phyloP scores from a whole-genome alignment of 2,113 vertebrate genomes.

The Microcebus murinus region DNA sequence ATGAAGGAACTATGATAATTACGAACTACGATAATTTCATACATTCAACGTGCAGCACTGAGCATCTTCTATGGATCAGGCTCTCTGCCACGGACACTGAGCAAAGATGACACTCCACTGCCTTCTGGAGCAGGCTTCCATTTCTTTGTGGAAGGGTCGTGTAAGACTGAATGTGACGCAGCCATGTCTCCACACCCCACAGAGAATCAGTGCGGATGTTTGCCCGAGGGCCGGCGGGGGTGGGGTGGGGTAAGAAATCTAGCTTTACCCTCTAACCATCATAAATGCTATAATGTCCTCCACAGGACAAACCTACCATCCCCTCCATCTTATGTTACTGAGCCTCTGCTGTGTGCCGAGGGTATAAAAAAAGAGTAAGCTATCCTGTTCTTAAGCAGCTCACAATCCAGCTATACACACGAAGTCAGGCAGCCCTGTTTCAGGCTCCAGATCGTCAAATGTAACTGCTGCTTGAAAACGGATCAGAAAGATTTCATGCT shows the following conservation, averaged over 20 bases:
- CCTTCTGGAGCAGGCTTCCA: not conserved
- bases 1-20: not conserved
- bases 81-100: not conserved
- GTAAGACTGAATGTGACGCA: not conserved
- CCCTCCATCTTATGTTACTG: not conserved
- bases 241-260: not conserved
- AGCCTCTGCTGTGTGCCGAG: not conserved
- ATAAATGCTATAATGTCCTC: not conserved
- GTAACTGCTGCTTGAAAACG: slow-evolving; percentile 5
- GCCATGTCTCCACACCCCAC: not conserved
- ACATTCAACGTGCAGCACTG: not conserved
- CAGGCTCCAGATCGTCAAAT: slow-evolving; percentile 8
- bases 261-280: not conserved
- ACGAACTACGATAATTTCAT: not conserved
- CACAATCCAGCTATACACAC: not conserved
- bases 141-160: not conserved
- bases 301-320: not conserved
- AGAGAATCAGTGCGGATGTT: not conserved
- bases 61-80: not conserved
- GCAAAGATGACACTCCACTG: not conserved
- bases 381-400: not conserved
- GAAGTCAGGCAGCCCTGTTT: not conserved
- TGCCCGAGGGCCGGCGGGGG: not conserved
- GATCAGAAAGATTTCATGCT: slow-evolving; percentile 46
- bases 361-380: not conserved